Percentiles rank a stretch among this genome's conserved stretches.
Evolutionary conservation across 2,113 vertebrate species (phyloP).

Genomic region (Oreotrochilus melanogaster): DNA sequence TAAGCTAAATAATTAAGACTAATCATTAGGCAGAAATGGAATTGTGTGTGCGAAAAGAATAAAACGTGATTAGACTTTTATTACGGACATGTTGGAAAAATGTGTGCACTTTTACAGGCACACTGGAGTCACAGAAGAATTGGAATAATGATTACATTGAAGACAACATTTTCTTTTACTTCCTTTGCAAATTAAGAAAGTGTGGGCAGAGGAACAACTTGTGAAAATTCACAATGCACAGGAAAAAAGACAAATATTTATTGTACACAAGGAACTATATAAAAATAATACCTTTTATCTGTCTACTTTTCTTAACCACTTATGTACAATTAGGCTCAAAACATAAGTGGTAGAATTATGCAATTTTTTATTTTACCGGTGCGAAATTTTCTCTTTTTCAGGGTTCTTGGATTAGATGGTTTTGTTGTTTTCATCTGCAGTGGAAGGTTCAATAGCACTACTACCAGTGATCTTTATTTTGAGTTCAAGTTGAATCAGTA

Average conservation of each 20-base stretch:
- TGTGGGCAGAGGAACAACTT: accelerated
- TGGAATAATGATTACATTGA: background rate
- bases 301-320: background rate
- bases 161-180: background rate
- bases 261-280: background rate
- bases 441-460: background rate
- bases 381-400: background rate
- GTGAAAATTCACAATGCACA: background rate
- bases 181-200: background rate
- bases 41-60: accelerated
- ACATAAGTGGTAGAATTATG: background rate
- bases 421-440: background rate
- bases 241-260: background rate
- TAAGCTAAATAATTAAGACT: background rate
- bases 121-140: background rate
- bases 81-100: background rate
- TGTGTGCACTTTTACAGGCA: background rate
- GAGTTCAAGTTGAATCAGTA: background rate
- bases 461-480: background rate
- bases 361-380: background rate
- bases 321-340: background rate
- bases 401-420: background rate
- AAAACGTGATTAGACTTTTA: background rate
- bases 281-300: background rate
- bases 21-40: background rate